Conservation (phyloP, 2,113 vertebrate genomes). For the Mellivora capensis region DNA sequence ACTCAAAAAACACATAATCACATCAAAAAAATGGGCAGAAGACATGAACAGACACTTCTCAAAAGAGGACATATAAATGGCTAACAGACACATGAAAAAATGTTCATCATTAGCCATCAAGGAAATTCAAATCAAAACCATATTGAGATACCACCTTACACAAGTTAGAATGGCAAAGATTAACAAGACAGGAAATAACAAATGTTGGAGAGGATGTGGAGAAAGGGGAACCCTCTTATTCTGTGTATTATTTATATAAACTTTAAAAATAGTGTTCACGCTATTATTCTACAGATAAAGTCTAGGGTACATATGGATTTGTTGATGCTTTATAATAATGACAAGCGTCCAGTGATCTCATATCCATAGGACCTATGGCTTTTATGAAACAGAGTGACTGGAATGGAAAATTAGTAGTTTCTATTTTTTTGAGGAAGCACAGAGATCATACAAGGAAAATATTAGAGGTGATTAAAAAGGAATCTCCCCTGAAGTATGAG, state of each 20-base stretch:
- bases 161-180: too few species aligned
- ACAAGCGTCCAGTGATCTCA: neutral
- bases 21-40: too few species aligned
- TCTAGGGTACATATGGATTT: neutral
- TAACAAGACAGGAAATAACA: too few species aligned
- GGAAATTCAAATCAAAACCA: too few species aligned
- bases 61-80: too few species aligned
- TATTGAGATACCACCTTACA: too few species aligned
- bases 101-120: too few species aligned
- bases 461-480: neutral
- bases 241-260: neutral
- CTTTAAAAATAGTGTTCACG: neutral
- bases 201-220: too few species aligned
- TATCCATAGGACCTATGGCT: neutral
- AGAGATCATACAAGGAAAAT: conserved; percentile 11
- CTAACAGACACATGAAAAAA: too few species aligned
- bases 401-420: neutral
- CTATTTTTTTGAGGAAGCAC: conserved; percentile 30
- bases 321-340: neutral
- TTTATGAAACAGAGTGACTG: neutral
- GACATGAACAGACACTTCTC: too few species aligned
- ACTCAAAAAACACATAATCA: too few species aligned
- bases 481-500: neutral
- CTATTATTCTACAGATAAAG: neutral
- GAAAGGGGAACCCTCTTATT: too few species aligned